These are phyloP conservation scores for Harpagus bidentatus DNA, from an alignment of 2,113 vertebrate genomes.

Conservation along the genomic window DNA sequence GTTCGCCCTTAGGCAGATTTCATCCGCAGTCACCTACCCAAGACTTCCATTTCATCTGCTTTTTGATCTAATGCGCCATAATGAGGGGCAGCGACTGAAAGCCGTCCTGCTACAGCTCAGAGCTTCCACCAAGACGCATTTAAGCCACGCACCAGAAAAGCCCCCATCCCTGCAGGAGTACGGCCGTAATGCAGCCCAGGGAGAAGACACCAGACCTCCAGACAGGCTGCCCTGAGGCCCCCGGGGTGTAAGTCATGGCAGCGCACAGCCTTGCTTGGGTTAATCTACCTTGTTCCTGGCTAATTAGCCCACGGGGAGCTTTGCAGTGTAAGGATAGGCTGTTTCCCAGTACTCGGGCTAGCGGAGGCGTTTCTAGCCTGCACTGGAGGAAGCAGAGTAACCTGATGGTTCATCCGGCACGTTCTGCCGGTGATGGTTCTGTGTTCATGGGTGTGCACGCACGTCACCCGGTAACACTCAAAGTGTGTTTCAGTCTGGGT, in stretches of 20 bases:
- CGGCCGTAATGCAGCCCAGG: accelerated
- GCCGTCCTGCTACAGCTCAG: neutral
- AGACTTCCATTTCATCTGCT: conserved; percentile 1
- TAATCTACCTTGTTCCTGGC: neutral
- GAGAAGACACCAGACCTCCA: neutral
- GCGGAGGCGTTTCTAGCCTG: neutral
- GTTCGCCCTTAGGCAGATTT: neutral
- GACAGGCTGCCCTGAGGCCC: neutral
- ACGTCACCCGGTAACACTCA: neutral
- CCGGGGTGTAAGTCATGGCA: neutral
- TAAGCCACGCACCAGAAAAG: accelerated
- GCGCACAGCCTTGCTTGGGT: neutral
- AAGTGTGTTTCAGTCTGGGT: neutral
- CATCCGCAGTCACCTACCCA: neutral
- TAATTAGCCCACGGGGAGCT: neutral
- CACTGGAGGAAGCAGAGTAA: accelerated
- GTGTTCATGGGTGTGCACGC: accelerated
- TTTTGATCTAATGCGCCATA: neutral
- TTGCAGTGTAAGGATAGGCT: neutral
- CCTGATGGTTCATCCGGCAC: accelerated
- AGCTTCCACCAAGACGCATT: neutral
- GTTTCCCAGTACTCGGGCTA: neutral
- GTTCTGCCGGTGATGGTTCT: accelerated
- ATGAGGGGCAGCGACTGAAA: accelerated
- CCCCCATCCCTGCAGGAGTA: neutral